phyloP scores from a whole-genome alignment of 2,888 invertebrate species.

The Nephrocerus scutellatus region DNA sequence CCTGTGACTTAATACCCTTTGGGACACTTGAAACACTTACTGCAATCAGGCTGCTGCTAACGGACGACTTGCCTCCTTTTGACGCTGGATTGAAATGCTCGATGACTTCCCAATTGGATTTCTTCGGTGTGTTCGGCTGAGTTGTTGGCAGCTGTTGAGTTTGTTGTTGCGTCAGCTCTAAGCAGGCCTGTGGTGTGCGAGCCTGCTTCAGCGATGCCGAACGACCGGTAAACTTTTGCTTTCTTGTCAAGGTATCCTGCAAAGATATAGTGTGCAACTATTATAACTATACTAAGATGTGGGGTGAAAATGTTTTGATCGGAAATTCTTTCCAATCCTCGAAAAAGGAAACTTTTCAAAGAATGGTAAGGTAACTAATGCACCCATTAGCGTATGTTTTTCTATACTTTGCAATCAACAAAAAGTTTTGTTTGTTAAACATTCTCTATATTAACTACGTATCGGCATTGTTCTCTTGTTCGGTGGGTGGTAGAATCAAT shows the following conservation, averaged over 20 bases:
- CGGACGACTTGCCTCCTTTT: conserved; percentile 55
- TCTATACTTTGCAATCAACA: too few relatives aligned
- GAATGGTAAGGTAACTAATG: too few relatives aligned
- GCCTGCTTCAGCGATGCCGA: conserved; percentile 55
- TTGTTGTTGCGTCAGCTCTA: conserved; percentile 36
- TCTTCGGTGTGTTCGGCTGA: conserved; percentile 60
- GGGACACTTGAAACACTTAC: conserved; percentile 45
- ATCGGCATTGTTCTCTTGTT: too few relatives aligned
- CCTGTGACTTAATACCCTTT: not conserved
- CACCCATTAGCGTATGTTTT: too few relatives aligned
- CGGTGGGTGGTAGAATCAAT: too few relatives aligned
- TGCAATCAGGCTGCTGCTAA: conserved; percentile 58
- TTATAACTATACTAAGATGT: too few relatives aligned
- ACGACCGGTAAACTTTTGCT: conserved; percentile 49
- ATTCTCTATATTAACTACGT: too few relatives aligned
- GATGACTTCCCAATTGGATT: conserved; percentile 87
- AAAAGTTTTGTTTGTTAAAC: too few relatives aligned
- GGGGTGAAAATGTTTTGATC: too few relatives aligned
- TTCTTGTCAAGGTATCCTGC: conserved; percentile 26
- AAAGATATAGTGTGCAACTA: not conserved
- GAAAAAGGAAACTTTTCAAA: too few relatives aligned
- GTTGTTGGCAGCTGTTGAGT: conserved; percentile 40
- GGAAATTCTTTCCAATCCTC: too few relatives aligned
- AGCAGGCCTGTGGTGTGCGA: conserved; percentile 35
- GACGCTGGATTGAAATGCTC: conserved; percentile 70